Evolutionary conservation across 2,797 vertebrate genomes (phyloP).

Genomic region (Balearica regulorum): DNA sequence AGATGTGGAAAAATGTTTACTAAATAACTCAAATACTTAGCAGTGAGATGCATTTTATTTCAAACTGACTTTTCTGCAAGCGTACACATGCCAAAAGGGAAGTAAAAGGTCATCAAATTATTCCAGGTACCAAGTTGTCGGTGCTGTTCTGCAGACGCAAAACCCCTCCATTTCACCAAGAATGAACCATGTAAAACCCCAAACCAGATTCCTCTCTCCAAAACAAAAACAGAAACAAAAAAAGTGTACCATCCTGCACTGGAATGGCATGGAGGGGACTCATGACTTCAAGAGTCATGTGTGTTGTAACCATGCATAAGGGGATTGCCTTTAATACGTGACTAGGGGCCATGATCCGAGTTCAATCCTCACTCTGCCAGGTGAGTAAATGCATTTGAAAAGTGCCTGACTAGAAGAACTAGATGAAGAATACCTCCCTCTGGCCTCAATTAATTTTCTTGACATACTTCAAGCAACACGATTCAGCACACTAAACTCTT

Average conservation of each 20-base stretch:
- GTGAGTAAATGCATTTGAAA: not conserved
- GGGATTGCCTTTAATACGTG: fast-evolving
- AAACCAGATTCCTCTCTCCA: not conserved
- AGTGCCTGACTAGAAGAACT: not conserved
- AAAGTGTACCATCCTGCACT: not conserved
- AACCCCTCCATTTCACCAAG: not conserved
- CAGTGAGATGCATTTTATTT: slow-evolving; percentile 30
- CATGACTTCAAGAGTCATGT: fast-evolving
- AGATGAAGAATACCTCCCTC: not conserved
- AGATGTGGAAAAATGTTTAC: slow-evolving; percentile 54
- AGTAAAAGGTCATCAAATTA: not conserved
- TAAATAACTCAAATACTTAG: slow-evolving; percentile 51
- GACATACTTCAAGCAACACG: not conserved
- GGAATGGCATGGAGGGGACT: not conserved
- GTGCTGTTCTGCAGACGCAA: not conserved
- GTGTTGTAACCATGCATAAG: not conserved
- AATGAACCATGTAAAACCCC: not conserved
- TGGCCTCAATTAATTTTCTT: not conserved
- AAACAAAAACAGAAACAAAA: not conserved
- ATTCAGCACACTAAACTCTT: not conserved
- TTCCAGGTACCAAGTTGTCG: not conserved
- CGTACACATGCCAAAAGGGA: not conserved
- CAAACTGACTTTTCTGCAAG: slow-evolving; percentile 3
- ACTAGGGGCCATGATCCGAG: not conserved
- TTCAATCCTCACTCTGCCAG: not conserved